Base-by-base conservation (phyloP, 2,888 invertebrate species). In the Morinoia aosen region DNA sequence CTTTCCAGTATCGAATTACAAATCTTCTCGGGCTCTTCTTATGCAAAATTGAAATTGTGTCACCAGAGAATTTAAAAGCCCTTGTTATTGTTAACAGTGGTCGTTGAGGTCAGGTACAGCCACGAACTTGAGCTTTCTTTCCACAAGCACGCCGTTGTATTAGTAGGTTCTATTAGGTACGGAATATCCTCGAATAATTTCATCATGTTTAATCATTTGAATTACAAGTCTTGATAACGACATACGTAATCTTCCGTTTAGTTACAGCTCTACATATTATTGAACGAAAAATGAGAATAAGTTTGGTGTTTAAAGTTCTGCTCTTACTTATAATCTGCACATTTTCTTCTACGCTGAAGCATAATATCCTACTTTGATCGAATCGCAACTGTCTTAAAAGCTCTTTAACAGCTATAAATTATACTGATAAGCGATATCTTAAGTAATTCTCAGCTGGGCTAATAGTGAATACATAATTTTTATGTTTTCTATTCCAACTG, bases 31-130 rank as follows among this genome's bases (percentile, higher is more conserved):
- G 76, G 76, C 90, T 57, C 57, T 93, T 93, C 93, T 48, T 33
- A 93, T 33, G 57, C 90, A 48, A 93, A 93, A 57, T 57, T 39
- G 57, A 93, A 93, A 57, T 93, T 93, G 57, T 93, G 93, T 57
- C 93, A 57, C 56, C 57, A 58, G 57, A 33, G 93, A 39, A 93
- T 93, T 93, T 93, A 93, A 93, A 93, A 25, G 93, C 57, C 93
- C 48, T 57, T 93, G 93, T 93, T 93, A 93, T 93, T 93, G 93
- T 93, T 90, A 76, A 76, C 76, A 76, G 76, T 76, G 76, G 76
- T 76, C 76, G 90, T 90, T 19, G 90, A 90, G 90, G 90, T 39
- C 76, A 76, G 76, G 76, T 76, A 76, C 76, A 76, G 76, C 76
- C 76, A 76, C 3, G 8, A 76, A 33, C 76, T 76, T 76, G 10